Conservation (phyloP, 1,140 invertebrate genomes). For the Arctopsyche grandis region DNA sequence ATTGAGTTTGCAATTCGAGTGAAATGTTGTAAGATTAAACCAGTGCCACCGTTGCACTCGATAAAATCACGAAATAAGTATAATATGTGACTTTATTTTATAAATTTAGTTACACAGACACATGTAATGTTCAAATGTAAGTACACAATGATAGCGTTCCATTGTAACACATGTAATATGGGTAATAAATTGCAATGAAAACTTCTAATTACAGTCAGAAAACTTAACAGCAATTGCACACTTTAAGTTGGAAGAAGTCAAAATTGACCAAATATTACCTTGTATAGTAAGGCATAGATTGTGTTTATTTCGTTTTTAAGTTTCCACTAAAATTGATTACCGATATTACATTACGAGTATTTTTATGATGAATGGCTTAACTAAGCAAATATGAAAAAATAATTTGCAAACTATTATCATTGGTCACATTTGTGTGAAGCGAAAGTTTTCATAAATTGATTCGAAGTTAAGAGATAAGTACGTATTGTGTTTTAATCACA, state of each 20-base stretch:
- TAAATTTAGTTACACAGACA: background rate
- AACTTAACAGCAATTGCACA: background rate
- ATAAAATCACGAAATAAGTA: background rate
- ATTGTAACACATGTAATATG: background rate
- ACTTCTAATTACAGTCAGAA: background rate
- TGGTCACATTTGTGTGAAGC: too few relatives aligned
- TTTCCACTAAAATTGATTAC: too few relatives aligned
- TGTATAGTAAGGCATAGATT: background rate
- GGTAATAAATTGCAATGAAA: background rate
- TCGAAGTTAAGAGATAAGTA: background rate
- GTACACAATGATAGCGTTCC: background rate
- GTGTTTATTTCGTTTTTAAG: too few relatives aligned
- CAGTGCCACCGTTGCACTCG: background rate
- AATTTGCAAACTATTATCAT: too few relatives aligned
- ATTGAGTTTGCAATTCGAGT: background rate
- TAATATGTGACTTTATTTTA: background rate
- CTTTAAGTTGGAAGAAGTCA: background rate
- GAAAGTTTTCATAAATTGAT: background rate
- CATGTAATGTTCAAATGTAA: background rate
- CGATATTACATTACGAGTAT: too few relatives aligned
- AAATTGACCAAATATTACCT: background rate
- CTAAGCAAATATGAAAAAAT: too few relatives aligned
- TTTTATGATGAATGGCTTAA: too few relatives aligned
- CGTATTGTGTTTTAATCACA: background rate
- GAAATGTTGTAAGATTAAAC: too few relatives aligned